Conservation (phyloP, 2,797 vertebrate genomes). For the Vultur gryphus region DNA sequence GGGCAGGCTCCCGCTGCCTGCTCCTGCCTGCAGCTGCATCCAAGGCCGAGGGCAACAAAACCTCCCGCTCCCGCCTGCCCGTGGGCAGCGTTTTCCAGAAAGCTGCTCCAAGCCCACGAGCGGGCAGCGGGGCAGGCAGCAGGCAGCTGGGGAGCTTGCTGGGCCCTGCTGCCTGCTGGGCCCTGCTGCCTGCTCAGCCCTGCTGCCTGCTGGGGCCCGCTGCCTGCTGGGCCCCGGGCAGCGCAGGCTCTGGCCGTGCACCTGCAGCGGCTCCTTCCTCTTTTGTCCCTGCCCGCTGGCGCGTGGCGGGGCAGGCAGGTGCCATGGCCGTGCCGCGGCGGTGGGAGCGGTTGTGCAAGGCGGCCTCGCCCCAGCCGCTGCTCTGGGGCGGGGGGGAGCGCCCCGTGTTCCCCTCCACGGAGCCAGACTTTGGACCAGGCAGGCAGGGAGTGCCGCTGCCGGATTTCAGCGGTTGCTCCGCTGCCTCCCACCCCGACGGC, state of each 20-base stretch:
- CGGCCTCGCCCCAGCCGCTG: background rate
- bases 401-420: background rate
- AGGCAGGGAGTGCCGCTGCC: background rate
- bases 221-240: background rate
- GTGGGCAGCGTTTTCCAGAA: background rate
- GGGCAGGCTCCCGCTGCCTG: background rate
- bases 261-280: background rate
- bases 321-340: background rate
- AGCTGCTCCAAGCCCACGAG: background rate
- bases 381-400: background rate
- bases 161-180: too few relatives aligned
- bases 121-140: background rate
- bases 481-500: background rate
- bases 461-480: background rate
- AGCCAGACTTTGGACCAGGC: background rate
- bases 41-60: background rate
- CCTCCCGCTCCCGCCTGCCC: background rate
- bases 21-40: background rate
- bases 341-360: background rate
- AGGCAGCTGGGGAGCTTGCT: background rate
- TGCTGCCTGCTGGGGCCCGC: too few relatives aligned
- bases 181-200: too few relatives aligned
- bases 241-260: background rate
- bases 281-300: slow-evolving; percentile 19
- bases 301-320: background rate